phyloP scores from a whole-genome alignment of 1,140 invertebrate species.

The Rhyacophila brunnea region DNA sequence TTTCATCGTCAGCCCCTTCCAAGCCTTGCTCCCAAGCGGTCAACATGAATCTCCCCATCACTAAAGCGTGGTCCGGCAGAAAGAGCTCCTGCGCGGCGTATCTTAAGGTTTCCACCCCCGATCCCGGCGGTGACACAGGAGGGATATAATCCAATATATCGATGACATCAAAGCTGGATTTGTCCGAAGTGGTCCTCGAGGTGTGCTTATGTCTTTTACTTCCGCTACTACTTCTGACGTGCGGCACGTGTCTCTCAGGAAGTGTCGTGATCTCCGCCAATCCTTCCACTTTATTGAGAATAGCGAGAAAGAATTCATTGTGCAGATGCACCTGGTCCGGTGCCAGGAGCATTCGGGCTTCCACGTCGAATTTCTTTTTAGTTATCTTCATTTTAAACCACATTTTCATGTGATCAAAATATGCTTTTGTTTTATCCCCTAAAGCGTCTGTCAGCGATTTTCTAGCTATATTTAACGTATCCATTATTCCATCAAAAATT shows the following conservation, averaged over 20 bases:
- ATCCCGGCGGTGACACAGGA: slow-evolving; percentile 45
- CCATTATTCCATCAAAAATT: too few relatives aligned
- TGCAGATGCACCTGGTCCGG: slow-evolving; percentile 74
- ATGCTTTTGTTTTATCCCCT: slow-evolving; percentile 65
- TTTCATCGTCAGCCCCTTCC: slow-evolving; percentile 74
- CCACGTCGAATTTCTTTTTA: slow-evolving; percentile 78
- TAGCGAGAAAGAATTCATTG: slow-evolving; percentile 78
- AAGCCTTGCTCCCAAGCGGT: slow-evolving; percentile 81
- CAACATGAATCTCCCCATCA: slow-evolving; percentile 74
- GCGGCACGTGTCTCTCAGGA: slow-evolving; percentile 36
- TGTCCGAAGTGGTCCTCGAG: slow-evolving; percentile 59
- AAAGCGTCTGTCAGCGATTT: slow-evolving; percentile 61
- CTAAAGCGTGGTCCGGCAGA: slow-evolving; percentile 73
- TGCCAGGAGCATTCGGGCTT: slow-evolving; percentile 68
- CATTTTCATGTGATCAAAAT: slow-evolving; percentile 67
- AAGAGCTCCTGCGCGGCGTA: slow-evolving; percentile 66
- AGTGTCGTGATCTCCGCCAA: slow-evolving; percentile 58
- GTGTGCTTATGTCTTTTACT: slow-evolving; percentile 58
- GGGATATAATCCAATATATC: slow-evolving; percentile 56
- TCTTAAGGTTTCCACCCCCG: slow-evolving; percentile 46
- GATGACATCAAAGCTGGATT: slow-evolving; percentile 64
- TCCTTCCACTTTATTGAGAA: slow-evolving; percentile 76
- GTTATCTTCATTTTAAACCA: slow-evolving; percentile 74
- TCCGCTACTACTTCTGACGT: slow-evolving; percentile 43
- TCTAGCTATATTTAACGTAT: slow-evolving; percentile 50